These are phyloP conservation scores for Agrypnus murinus DNA, from an alignment of 2,888 invertebrate genomes.

Conservation along the genomic window DNA sequence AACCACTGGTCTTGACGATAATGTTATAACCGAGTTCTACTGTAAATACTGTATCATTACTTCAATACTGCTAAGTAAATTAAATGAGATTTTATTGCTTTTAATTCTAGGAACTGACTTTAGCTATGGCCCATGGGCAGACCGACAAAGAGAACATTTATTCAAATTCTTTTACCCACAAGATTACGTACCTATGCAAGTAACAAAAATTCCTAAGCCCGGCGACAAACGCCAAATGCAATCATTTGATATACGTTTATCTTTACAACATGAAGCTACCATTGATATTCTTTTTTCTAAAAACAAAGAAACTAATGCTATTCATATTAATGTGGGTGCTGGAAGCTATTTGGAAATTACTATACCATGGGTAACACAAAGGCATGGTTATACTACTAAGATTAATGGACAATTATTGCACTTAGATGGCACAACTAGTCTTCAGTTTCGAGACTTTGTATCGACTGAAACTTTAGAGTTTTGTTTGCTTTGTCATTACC, in stretches of 20 bases:
- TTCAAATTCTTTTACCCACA: slow-evolving; percentile 97
- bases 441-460: slow-evolving; percentile 92
- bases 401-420: slow-evolving; percentile 95
- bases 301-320: slow-evolving; percentile 95
- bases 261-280: slow-evolving; percentile 93
- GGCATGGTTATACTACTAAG: slow-evolving; percentile 92
- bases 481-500: slow-evolving; percentile 91
- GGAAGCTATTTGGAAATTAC: slow-evolving; percentile 98
- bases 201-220: slow-evolving; percentile 87
- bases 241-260: slow-evolving; percentile 93
- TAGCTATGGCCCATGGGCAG: slow-evolving; percentile 99
- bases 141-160: slow-evolving; percentile 94
- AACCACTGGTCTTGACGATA: too few species aligned
- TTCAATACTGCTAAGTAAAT: too few species aligned
- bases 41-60: too few species aligned
- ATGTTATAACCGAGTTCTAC: too few species aligned
- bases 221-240: slow-evolving; percentile 93
- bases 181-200: slow-evolving; percentile 85
- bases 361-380: slow-evolving; percentile 93
- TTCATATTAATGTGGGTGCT: slow-evolving; percentile 95
- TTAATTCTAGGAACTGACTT: slow-evolving; percentile 81
- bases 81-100: too few species aligned
- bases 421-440: slow-evolving; percentile 95
- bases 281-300: slow-evolving; percentile 98
- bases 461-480: slow-evolving; percentile 97